phyloP scores from a whole-genome alignment of 2,888 invertebrate species.

The Oithona nana region DNA sequence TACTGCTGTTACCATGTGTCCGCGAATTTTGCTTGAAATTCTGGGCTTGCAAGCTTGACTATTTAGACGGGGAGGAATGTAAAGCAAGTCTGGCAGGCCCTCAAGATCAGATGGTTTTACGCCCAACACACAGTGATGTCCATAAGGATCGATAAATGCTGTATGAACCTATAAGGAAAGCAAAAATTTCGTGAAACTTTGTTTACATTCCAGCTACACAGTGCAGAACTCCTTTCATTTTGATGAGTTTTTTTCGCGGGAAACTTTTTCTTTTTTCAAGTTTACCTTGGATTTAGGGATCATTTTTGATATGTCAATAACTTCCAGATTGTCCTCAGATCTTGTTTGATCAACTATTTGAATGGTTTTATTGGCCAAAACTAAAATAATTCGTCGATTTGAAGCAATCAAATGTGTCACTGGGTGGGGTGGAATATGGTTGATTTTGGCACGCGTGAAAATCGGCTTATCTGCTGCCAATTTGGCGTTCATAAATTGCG shows the following conservation, averaged over 20 bases:
- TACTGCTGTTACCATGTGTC: constrained; percentile 71
- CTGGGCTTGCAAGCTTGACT: not conserved
- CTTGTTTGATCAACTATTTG: constrained; percentile 33
- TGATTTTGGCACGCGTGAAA: constrained; percentile 37
- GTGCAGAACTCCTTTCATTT: too few relatives aligned
- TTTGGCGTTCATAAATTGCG: not conserved
- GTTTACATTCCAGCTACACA: not conserved
- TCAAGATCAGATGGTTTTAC: not conserved
- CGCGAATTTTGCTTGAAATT: constrained; percentile 31
- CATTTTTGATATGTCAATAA: not conserved
- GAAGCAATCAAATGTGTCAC: constrained; percentile 61
- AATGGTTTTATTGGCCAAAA: constrained; percentile 59
- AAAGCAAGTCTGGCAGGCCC: not conserved
- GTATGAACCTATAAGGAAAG: not conserved
- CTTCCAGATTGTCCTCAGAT: not conserved
- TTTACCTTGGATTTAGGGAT: not conserved
- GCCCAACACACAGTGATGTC: not conserved
- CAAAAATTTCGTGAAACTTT: not conserved
- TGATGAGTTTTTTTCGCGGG: too few relatives aligned
- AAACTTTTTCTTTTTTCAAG: too few relatives aligned
- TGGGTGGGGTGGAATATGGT: constrained; percentile 53
- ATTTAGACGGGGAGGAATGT: not conserved
- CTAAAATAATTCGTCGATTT: constrained; percentile 60
- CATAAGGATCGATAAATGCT: not conserved
- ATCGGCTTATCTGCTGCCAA: constrained; percentile 12